A percentile compares a stretch with the other conserved stretches of the same genome.
Evolutionary conservation across 2,888 invertebrate species (phyloP).

Genomic region (Entomobrya proxima): DNA sequence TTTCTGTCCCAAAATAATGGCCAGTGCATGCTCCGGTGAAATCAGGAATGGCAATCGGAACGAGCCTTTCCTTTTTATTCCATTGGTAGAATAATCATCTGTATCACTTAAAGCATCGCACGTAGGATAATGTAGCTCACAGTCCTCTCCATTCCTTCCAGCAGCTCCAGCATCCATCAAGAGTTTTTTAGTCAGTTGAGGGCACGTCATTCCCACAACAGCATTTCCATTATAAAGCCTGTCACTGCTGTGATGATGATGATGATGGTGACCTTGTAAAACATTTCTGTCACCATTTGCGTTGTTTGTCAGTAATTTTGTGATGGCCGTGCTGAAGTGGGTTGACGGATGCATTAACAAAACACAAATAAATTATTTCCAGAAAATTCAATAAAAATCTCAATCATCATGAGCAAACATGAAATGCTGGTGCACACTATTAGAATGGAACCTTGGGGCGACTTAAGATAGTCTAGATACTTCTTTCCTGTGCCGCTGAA

Average conservation of each 20-base stretch:
- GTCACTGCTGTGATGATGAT: background rate
- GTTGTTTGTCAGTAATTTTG: background rate
- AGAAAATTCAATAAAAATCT: background rate
- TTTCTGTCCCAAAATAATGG: slow-evolving; percentile 58
- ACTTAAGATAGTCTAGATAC: too few species aligned
- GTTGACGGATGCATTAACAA: background rate
- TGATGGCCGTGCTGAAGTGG: slow-evolving; percentile 11
- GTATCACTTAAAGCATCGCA: slow-evolving; percentile 44
- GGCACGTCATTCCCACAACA: background rate
- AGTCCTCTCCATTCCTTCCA: slow-evolving; percentile 67
- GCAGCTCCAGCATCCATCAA: slow-evolving; percentile 58
- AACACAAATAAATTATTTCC: background rate
- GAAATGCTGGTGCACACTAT: background rate
- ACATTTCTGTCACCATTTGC: background rate
- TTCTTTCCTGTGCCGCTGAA: too few species aligned
- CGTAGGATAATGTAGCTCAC: slow-evolving; percentile 63
- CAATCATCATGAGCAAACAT: background rate
- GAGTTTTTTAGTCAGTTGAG: slow-evolving; percentile 47
- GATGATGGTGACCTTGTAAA: background rate
- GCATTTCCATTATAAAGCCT: slow-evolving; percentile 23
- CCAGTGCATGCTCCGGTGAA: slow-evolving; percentile 61
- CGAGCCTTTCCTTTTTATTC: slow-evolving; percentile 6
- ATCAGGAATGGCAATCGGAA: slow-evolving; percentile 54
- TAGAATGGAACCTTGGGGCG: too few species aligned
- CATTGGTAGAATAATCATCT: slow-evolving; percentile 5